These are phyloP conservation scores for Podarcis raffonei DNA, from an alignment of 2,113 vertebrate genomes.

Conservation along the genomic window DNA sequence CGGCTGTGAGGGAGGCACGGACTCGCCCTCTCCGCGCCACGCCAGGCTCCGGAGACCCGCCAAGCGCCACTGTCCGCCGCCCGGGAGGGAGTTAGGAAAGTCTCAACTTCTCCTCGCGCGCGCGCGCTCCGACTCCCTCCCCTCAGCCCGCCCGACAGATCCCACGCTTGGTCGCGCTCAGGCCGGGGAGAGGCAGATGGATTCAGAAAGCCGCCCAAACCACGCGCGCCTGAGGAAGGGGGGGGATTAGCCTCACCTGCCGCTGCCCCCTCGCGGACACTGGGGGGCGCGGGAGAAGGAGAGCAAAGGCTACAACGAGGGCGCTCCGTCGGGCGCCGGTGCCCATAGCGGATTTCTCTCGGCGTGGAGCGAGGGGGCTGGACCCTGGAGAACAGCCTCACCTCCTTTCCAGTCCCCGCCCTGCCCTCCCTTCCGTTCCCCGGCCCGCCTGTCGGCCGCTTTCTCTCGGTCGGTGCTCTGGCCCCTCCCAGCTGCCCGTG, in stretches of 20 bases:
- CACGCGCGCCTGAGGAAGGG: background rate
- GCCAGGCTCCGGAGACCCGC: background rate
- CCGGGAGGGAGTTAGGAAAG: background rate
- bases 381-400: background rate
- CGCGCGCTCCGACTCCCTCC: background rate
- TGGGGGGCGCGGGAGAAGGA: background rate
- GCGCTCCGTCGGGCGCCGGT: background rate
- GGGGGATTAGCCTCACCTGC: background rate
- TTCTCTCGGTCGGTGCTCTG: background rate
- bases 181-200: too few relatives aligned
- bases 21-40: background rate
- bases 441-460: too few relatives aligned
- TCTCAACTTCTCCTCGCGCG: background rate
- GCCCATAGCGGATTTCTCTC: background rate
- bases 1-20: background rate
- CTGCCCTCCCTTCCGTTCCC: background rate
- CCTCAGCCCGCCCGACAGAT: too few relatives aligned
- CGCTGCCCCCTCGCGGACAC: background rate
- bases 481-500: background rate
- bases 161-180: too few relatives aligned
- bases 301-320: background rate
- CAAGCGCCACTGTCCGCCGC: accelerated
- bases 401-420: background rate
- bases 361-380: background rate
- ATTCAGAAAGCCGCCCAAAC: too few relatives aligned